Percentiles rank a stretch among this genome's conserved stretches.
These are phyloP conservation scores for Drosophila arizonae DNA, from an alignment of 1,140 invertebrate species.

Conservation along the genomic window DNA sequence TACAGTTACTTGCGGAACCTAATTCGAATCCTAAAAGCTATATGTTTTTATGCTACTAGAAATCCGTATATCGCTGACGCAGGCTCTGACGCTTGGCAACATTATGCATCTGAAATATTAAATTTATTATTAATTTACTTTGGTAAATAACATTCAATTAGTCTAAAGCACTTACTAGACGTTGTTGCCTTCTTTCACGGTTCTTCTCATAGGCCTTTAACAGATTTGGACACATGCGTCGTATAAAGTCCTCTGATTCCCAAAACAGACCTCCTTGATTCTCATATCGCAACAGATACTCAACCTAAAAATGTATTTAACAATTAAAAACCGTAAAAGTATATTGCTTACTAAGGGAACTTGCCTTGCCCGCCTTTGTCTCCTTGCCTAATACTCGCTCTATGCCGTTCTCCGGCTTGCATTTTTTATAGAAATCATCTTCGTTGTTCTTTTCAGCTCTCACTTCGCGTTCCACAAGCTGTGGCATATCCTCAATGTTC, in stretches of 20 bases:
- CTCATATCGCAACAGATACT: slow-evolving; percentile 71
- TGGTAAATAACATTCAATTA: neutral
- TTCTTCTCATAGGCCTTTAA: slow-evolving; percentile 69
- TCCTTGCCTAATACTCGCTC: slow-evolving; percentile 72
- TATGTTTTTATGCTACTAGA: slow-evolving; percentile 55
- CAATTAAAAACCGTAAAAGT: neutral
- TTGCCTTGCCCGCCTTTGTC: slow-evolving; percentile 70
- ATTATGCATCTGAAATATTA: slow-evolving; percentile 62
- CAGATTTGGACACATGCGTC: slow-evolving; percentile 59
- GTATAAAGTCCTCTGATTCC: slow-evolving; percentile 69
- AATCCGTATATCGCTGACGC: slow-evolving; percentile 77
- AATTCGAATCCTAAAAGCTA: slow-evolving; percentile 63
- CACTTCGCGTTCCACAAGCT: slow-evolving; percentile 8
- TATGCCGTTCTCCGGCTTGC: slow-evolving; percentile 68
- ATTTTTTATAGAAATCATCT: slow-evolving; percentile 57
- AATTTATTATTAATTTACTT: neutral
- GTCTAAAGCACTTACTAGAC: slow-evolving; percentile 45
- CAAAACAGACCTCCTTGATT: slow-evolving; percentile 67
- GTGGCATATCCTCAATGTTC: slow-evolving; percentile 50
- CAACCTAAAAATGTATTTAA: slow-evolving; percentile 43
- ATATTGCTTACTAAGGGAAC: neutral
- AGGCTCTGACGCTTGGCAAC: slow-evolving; percentile 73
- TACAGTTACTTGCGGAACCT: slow-evolving; percentile 69
- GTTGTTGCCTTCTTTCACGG: slow-evolving; percentile 67
- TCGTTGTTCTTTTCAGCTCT: slow-evolving; percentile 24